These are phyloP conservation scores for Planiliza haematocheilus DNA, from an alignment of 2,113 vertebrate genomes.

Conservation along the genomic window DNA sequence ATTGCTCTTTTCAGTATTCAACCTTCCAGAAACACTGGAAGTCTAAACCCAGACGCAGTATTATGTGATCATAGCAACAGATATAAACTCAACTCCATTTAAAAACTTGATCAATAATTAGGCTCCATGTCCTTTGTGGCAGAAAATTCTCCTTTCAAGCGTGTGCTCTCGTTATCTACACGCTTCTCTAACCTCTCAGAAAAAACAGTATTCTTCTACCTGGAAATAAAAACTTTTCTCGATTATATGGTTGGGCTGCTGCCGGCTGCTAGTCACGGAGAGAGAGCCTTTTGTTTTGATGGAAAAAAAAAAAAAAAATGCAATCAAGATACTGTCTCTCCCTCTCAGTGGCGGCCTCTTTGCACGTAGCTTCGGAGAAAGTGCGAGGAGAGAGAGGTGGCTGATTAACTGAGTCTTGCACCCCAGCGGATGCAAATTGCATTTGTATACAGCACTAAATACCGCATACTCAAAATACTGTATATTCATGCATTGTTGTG, in stretches of 20 bases:
- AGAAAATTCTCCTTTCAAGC: slow-evolving; percentile 39
- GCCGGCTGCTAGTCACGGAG: slow-evolving; percentile 40
- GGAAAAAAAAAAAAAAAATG: slow-evolving; percentile 51
- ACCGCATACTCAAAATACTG: no score
- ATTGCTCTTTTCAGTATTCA: slow-evolving; percentile 1
- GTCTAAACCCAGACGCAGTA: not conserved
- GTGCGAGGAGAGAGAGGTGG: slow-evolving; percentile 22
- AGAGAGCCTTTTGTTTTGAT: slow-evolving; percentile 66
- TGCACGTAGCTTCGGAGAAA: slow-evolving; percentile 36
- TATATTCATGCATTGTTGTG: no score
- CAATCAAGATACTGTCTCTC: slow-evolving; percentile 69
- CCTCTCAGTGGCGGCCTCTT: slow-evolving; percentile 38
- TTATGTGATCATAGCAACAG: not conserved
- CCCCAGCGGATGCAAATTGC: not conserved
- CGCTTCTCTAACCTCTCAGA: slow-evolving; percentile 16
- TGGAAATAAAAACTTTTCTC: slow-evolving; percentile 66
- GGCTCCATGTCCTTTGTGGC: slow-evolving; percentile 28
- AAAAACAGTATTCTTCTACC: slow-evolving; percentile 48
- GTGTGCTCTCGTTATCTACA: slow-evolving; percentile 34
- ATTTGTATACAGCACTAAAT: no score
- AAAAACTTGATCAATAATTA: slow-evolving; percentile 30
- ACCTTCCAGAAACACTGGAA: not conserved
- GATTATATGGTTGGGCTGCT: slow-evolving; percentile 64
- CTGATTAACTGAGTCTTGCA: slow-evolving; percentile 39
- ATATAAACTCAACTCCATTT: not conserved